Conservation (phyloP, 2,113 vertebrate species). For the Columba livia region DNA sequence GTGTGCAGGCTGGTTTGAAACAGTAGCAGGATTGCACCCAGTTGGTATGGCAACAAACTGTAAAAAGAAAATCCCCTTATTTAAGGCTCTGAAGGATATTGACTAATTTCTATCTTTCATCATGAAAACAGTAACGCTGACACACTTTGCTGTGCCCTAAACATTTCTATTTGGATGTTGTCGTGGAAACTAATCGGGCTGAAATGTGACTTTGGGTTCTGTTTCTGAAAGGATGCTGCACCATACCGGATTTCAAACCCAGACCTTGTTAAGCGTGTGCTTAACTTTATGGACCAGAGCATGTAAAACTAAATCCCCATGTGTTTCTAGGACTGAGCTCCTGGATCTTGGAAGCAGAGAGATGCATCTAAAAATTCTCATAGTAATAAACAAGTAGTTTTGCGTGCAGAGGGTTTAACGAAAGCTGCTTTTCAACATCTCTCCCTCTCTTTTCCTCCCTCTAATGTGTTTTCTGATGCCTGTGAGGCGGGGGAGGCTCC, state of each 20-base stretch:
- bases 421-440: not conserved
- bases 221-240: not conserved
- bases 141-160: not conserved
- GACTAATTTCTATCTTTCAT: not conserved
- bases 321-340: not conserved
- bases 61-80: not conserved
- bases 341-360: not conserved
- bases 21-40: not conserved
- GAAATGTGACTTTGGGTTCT: not conserved
- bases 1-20: not conserved
- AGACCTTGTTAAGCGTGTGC: not conserved
- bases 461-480: not conserved
- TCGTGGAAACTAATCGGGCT: slow-evolving; percentile 1
- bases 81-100: not conserved
- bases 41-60: not conserved
- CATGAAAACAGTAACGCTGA: not conserved
- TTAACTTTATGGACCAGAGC: not conserved
- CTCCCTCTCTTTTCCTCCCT: not conserved
- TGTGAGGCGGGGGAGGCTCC: not conserved
- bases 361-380: not conserved
- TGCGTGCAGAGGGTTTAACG: not conserved
- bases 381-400: slow-evolving; percentile 2
- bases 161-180: not conserved
- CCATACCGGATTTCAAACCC: not conserved
- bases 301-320: not conserved